Base-by-base conservation (phyloP, 2,113 vertebrate species). In the Periophthalmodon schlosseri region DNA sequence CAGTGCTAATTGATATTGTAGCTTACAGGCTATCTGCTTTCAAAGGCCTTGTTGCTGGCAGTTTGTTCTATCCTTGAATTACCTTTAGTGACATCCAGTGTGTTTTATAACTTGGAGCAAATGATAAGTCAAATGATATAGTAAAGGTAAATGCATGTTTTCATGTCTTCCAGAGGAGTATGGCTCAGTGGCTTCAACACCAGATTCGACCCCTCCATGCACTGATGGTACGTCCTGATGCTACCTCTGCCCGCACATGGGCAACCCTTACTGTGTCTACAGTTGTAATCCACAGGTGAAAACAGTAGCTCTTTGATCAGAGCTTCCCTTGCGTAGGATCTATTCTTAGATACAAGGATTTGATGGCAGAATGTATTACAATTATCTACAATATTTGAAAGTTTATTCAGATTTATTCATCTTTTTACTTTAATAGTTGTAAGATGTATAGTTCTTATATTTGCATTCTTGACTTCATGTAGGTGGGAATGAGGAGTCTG, bases 401-500 rank as follows among this genome's bases (percentile, higher is more conserved):
- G 39, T 44, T 44, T 44, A 44, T 44, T 44, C 39, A 44, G 39
- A 44, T 44, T 0, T 44, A 44, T 10, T 44, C 10, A 44, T 44
- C 39, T 44, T 44, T 44, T 10, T 10, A 28, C 28, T 28, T 28
- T 28, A 28, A 28, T 28, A 28, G 28, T 28, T 28, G 28, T 28
- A 28, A 2, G 28, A 28, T 28, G 28, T 28, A 28, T 28, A 28
- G 49, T 56, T 56, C n/a, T 18, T 28, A 28, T 6, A 8, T 16
- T 7, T 63, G 28, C 44, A 28, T 68, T 56, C 56, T 20, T 77
- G 49, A 60, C 39, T 76, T 49, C 13, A 47, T 74, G 56, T 81
- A 97, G 96, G 95, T 69, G 96, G 94, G 73, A 96, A 96, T 6
- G 96, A 96, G 63, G 96, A 97, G 85, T 96, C 95, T 0, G 96